Evolutionary conservation across 2,113 vertebrate species (phyloP).

Genomic region (Motacilla tschutschensis): DNA sequence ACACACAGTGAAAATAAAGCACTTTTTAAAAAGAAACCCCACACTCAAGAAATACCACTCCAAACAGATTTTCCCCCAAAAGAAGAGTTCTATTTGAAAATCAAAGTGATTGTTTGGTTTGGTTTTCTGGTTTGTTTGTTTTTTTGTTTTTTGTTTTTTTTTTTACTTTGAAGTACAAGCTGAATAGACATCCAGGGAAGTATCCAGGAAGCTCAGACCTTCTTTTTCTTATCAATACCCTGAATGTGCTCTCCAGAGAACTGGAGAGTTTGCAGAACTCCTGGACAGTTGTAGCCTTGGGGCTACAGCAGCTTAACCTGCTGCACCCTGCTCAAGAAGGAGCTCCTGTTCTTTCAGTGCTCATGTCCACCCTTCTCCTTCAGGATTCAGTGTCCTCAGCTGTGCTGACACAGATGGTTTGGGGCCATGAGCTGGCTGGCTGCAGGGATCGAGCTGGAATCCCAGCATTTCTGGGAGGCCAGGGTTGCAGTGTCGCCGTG

Average conservation of each 20-base stretch:
- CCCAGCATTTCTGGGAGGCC: neutral
- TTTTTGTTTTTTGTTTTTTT: no score
- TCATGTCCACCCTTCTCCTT: neutral
- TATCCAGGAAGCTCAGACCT: neutral
- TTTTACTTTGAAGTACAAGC: neutral
- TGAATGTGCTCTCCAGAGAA: neutral
- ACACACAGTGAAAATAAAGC: neutral
- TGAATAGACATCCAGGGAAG: neutral
- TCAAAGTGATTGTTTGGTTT: neutral
- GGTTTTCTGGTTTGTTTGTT: neutral
- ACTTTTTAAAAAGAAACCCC: neutral
- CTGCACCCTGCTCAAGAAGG: rapidly evolving
- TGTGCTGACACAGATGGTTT: neutral
- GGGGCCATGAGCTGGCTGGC: rapidly evolving
- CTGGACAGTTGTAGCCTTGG: neutral
- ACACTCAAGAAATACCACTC: neutral
- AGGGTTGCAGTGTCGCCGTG: rapidly evolving
- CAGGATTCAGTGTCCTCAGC: rapidly evolving
- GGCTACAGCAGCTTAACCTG: neutral
- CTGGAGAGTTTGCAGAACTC: neutral
- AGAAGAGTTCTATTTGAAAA: neutral
- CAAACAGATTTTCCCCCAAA: neutral
- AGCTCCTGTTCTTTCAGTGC: neutral
- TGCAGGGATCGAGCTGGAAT: neutral
- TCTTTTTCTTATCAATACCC: neutral